These are phyloP conservation scores for Microcebus ravelobensis DNA, from an alignment of 2,113 vertebrate species.

Conservation along the genomic window DNA sequence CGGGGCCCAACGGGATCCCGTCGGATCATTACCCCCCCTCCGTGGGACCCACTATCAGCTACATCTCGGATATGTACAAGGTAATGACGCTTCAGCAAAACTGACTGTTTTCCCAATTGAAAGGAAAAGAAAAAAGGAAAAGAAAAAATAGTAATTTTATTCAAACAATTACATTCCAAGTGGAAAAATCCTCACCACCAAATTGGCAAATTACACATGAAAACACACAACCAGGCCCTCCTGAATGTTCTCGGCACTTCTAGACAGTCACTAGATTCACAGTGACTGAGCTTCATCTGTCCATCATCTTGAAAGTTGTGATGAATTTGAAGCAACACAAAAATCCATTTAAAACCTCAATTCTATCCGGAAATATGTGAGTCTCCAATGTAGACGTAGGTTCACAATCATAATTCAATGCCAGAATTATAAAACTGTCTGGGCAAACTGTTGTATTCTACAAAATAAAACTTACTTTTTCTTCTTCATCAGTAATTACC, in stretches of 20 bases:
- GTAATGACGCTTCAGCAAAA: slow-evolving; percentile 74
- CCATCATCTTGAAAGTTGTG: accelerated
- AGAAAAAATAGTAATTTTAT: accelerated
- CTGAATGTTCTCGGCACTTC: accelerated
- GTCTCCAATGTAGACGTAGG: accelerated
- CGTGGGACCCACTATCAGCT: accelerated
- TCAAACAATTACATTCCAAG: neutral
- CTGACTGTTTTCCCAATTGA: accelerated
- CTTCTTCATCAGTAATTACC: neutral
- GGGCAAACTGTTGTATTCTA: neutral
- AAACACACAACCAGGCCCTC: neutral
- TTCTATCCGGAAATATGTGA: accelerated
- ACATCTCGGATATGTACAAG: slow-evolving; percentile 79
- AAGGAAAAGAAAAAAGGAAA: neutral
- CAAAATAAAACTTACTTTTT: neutral
- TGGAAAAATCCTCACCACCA: accelerated
- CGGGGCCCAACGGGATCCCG: slow-evolving; percentile 83
- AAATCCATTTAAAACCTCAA: too few species aligned
- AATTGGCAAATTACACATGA: accelerated
- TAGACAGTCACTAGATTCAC: too few species aligned
- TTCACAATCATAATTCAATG: neutral
- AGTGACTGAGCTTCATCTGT: accelerated
- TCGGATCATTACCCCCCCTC: slow-evolving; percentile 27
- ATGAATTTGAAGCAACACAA: accelerated
- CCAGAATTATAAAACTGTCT: accelerated